Evolutionary conservation across 2,113 vertebrate species (phyloP).

Genomic region (Calonectris borealis): DNA sequence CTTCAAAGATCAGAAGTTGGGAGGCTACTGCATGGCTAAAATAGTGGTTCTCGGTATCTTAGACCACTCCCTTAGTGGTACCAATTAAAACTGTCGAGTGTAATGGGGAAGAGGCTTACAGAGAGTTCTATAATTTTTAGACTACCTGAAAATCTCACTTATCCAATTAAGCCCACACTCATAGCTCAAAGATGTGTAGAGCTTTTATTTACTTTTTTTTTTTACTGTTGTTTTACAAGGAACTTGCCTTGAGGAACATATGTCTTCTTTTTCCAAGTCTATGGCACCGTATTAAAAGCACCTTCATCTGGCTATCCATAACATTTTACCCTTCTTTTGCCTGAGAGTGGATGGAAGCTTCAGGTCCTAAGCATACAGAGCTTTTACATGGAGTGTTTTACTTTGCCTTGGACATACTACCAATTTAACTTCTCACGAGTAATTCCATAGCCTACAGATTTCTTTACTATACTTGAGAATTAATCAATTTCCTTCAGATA

Average conservation of each 20-base stretch:
- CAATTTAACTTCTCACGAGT: not conserved
- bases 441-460: not conserved
- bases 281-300: not conserved
- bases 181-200: not conserved
- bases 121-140: not conserved
- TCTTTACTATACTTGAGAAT: not conserved
- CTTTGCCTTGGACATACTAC: not conserved
- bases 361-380: not conserved
- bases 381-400: not conserved
- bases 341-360: not conserved
- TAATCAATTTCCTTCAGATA: not conserved
- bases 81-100: not conserved
- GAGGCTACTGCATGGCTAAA: not conserved
- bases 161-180: not conserved
- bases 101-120: not conserved
- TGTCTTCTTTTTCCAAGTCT: not conserved
- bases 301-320: not conserved
- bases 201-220: not conserved
- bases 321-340: not conserved
- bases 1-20: not conserved
- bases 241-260: not conserved
- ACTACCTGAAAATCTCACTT: not conserved
- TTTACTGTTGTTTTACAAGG: not conserved
- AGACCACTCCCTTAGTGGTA: not conserved
- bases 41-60: not conserved